phyloP scores from a whole-genome alignment of 2,888 invertebrate genomes.

The Plagodis dolabraria region DNA sequence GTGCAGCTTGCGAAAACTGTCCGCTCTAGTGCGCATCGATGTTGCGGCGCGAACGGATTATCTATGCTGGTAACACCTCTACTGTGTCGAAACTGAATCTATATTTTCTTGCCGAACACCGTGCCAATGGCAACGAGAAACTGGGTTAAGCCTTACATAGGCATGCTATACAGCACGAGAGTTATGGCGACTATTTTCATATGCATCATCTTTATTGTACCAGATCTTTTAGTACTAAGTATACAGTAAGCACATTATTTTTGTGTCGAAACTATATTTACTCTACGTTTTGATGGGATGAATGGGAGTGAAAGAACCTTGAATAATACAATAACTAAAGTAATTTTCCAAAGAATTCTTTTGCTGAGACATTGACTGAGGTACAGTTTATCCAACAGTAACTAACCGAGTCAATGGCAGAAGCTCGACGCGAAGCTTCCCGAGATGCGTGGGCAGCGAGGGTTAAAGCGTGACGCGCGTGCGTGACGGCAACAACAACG shows the following conservation, averaged over 20 bases:
- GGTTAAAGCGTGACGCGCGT: constrained; percentile 42
- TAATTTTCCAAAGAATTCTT: constrained; percentile 17
- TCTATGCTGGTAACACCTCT: constrained; percentile 56
- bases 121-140: constrained; percentile 14
- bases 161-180: not conserved
- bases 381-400: constrained; percentile 17
- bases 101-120: constrained; percentile 22
- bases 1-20: constrained; percentile 66
- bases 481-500: constrained; percentile 38
- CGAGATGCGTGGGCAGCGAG: constrained; percentile 32
- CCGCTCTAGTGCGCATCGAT: constrained; percentile 71
- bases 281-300: constrained; percentile 8
- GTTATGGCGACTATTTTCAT: too few relatives aligned
- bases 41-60: constrained; percentile 64
- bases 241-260: too few relatives aligned
- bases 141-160: constrained; percentile 6
- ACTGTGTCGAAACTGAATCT: constrained; percentile 39
- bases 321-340: constrained; percentile 8
- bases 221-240: too few relatives aligned
- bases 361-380: constrained; percentile 42
- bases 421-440: constrained; percentile 28
- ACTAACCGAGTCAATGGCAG: constrained; percentile 42
- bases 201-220: too few relatives aligned
- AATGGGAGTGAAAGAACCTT: constrained; percentile 18
- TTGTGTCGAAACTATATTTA: too few relatives aligned